These are phyloP conservation scores for Poicephalus gulielmi DNA, from an alignment of 2,113 vertebrate genomes.

Conservation along the genomic window DNA sequence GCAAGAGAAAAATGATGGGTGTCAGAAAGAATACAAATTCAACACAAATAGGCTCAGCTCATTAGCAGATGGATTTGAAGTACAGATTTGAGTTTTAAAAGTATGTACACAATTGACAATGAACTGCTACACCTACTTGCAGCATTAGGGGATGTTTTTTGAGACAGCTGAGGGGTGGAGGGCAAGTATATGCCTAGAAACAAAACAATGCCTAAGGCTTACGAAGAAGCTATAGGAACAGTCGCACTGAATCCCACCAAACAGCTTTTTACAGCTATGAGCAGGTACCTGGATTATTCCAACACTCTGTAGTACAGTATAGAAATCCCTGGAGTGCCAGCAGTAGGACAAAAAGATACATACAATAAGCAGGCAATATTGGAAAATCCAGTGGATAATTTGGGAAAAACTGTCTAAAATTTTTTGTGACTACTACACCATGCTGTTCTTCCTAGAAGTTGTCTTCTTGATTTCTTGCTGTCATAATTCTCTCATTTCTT, in stretches of 20 bases:
- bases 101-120: not conserved
- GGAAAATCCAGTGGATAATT: not conserved
- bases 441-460: not conserved
- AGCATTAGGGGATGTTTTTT: not conserved
- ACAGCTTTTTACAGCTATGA: not conserved
- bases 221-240: not conserved
- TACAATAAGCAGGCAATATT: not conserved
- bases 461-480: not conserved
- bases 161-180: not conserved
- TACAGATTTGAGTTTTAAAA: not conserved
- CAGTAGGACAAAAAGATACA: not conserved
- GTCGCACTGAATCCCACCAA: not conserved
- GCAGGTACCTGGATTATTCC: not conserved
- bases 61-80: not conserved
- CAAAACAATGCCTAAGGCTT: accelerated
- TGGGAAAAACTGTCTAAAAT: not conserved
- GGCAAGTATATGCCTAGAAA: not conserved
- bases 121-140: not conserved
- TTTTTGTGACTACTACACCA: not conserved
- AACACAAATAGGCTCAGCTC: not conserved
- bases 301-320: not conserved
- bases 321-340: not conserved
- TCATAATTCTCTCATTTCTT: not conserved
- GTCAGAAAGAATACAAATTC: not conserved
- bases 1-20: not conserved